Evolutionary conservation across 2,888 invertebrate genomes (phyloP).

Genomic region (Eristalinus aeneus): DNA sequence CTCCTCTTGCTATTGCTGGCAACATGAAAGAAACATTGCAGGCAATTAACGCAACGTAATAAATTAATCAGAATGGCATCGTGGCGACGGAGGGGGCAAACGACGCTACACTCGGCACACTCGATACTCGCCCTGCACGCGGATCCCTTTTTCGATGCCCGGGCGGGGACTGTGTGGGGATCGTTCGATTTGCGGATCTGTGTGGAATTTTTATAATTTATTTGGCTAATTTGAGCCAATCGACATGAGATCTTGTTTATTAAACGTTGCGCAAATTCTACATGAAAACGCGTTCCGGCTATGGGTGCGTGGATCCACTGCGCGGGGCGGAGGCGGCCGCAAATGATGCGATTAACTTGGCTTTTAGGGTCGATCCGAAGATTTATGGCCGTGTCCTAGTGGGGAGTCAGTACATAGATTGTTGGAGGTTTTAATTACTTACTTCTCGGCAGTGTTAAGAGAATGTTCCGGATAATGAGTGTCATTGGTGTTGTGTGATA

Average conservation of each 20-base stretch:
- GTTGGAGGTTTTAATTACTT: conserved; percentile 68
- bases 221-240: conserved; percentile 79
- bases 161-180: conserved; percentile 9
- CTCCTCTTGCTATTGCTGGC: conserved; percentile 65
- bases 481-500: conserved; percentile 64
- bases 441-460: conserved; percentile 49
- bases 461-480: conserved; percentile 60
- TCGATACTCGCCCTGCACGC: background rate
- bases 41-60: conserved; percentile 71
- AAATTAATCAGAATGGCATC: conserved; percentile 70
- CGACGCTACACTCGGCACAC: conserved; percentile 8
- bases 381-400: conserved; percentile 62
- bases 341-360: conserved; percentile 70
- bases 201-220: conserved; percentile 76
- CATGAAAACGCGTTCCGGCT: conserved; percentile 73
- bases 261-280: conserved; percentile 78
- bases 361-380: conserved; percentile 64
- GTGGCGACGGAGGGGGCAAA: background rate
- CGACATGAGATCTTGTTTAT: conserved; percentile 80
- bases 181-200: conserved; percentile 47
- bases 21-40: conserved; percentile 72
- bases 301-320: conserved; percentile 2
- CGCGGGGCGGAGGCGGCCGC: conserved; percentile 26
- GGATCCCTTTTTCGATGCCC: conserved; percentile 15
- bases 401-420: conserved; percentile 66